phyloP scores from a whole-genome alignment of 2,888 invertebrate genomes.

The Amaurobius ferox region DNA sequence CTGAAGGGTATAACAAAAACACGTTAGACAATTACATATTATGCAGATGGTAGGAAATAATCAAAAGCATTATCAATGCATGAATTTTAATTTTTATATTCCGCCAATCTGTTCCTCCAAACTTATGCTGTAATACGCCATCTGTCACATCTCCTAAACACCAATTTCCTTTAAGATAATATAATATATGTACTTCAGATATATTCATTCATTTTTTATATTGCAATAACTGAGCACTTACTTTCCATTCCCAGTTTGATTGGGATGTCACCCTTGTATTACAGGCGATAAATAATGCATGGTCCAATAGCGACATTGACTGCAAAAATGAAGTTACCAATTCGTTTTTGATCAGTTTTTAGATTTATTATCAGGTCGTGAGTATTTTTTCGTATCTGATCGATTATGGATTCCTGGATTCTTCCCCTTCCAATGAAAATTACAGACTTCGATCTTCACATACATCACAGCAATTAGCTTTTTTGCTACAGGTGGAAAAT shows the following conservation, averaged over 20 bases:
- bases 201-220: background rate
- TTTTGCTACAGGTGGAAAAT: constrained; percentile 36
- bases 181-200: no score
- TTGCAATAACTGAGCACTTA: no score
- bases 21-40: no score
- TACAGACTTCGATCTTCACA: constrained; percentile 19
- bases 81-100: no score
- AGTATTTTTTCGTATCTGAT: constrained; percentile 29
- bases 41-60: no score
- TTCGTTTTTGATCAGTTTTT: constrained; percentile 32
- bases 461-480: constrained; percentile 38
- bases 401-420: constrained; percentile 52
- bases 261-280: constrained; percentile 19
- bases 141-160: no score
- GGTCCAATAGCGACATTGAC: constrained; percentile 23
- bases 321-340: constrained; percentile 55
- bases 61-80: no score
- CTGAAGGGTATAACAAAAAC: no score
- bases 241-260: no score
- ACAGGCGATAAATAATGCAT: constrained; percentile 41
- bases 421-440: constrained; percentile 40
- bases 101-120: no score
- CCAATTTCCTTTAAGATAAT: no score
- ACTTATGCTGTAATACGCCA: no score
- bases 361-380: constrained; percentile 65